Evolutionary conservation across 1,140 invertebrate species (phyloP), one percentile per base, ranked within the genome.

Genomic region (Anastrepha obliqua): DNA sequence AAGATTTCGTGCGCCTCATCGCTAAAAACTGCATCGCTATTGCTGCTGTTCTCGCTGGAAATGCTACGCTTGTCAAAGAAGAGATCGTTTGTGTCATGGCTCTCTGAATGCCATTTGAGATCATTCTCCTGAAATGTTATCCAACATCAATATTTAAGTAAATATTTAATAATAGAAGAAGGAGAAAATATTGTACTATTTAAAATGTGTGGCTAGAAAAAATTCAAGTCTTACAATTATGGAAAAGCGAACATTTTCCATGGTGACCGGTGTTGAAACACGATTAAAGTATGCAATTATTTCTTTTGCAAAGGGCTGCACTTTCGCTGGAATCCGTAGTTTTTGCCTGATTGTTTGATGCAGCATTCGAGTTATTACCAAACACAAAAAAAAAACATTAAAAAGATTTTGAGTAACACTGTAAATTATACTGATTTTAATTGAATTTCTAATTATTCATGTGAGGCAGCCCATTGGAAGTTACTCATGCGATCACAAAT

Each of bases 11-110:
- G 89, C 29, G 92, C 89, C 91, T 94, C 90, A 86, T 91, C 89
- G 81, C 91, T 93, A 9, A 93, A 91, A 17, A 94, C 89, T 86
- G 93, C 88, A 89, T 93, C 89, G 86, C 94, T 88, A 87, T 91
- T 90, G 90, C 91, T 90, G 74, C 74, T 74, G 7, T 44, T 81
- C 93, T 95, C 94, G 88, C 94, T 94, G 9, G 94, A 94, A 70
- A 94, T 94, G 89, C 94, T 94, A 62, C 92, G 91, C 86, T 90
- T 91, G 81, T 85, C 91, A 87, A 89, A 90, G 55, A 93, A 89
- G 88, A 91, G 62, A 42, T 92, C 91, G 42, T 89, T 64, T 89
- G 88, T 58, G 64, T 85, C 88, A 20, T 91, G 92, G 59, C 91
- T 91, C 86, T 92, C 90, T 86, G 91, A 92, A 60, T 92, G 88